Base-by-base conservation (phyloP, 2,113 vertebrate genomes). In the Mirza zaza region DNA sequence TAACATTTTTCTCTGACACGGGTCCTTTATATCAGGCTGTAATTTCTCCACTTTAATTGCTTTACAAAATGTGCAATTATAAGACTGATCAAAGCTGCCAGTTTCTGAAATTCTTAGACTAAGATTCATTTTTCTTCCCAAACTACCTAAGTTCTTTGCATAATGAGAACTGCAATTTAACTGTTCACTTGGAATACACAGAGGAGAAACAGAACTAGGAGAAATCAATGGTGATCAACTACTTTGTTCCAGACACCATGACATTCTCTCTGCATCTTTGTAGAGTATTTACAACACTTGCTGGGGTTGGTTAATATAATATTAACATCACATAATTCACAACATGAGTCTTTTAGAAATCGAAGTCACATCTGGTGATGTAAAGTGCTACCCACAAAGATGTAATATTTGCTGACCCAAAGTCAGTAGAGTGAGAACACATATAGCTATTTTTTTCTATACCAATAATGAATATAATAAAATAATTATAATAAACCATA, bases 61-160 rank as follows among this genome's bases (percentile, higher is more conserved):
- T 93, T 95, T 93, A 50, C n/a, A 90, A 95, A 89, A 73, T 92
- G 34, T 80, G 32, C 50, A 95, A 80, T 96, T 96, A 84, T 84
- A 91, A 87, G 11, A 87, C 82, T 76, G 61, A 48, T 48, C 45
- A 48, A 48, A 48, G 45, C 82, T 76, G 61, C 93, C 90, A 87
- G 42, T 68, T 39, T 48, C 39, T 70, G 34, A 96, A 91, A 90
- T 90, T 97, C 50, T 93, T 89, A 50, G 55, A 77, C 34, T 52
- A 71, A 63, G 73, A 68, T 36, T 89, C 50, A 83, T 84, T 97
- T 95, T 95, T 96, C 63, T 95, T 27, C 48, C 67, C 32, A 68
- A 83, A 67, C 21, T 80, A 75, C 42, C 20, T 71, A 42, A 61
- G 36, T 65, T 85, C 42, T 91, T 94, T 94, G 52, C 57, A 76